Base-by-base conservation (phyloP, 2,113 vertebrate species). In the Nothoprocta pentlandii region DNA sequence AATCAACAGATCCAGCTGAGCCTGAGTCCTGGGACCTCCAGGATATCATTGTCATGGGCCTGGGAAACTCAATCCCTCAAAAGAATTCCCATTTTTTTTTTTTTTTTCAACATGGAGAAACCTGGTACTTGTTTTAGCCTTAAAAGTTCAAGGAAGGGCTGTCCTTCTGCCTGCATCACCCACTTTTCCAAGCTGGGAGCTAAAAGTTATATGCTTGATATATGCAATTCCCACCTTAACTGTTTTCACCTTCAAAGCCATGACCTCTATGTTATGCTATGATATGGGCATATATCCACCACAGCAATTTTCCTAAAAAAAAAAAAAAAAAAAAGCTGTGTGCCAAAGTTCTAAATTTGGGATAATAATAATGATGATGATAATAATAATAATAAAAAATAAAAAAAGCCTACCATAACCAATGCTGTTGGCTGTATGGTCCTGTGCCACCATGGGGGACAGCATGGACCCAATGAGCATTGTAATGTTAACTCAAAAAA, bases 251-350 rank as follows among this genome's bases (percentile, higher is more conserved):
- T 19, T 12, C 25, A 22, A 39, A 34, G 16, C 13, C 47, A 23
- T 34, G 32, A 13, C 39, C 6, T 2, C 2, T 8, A 34, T 8
- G 54, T 10, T 0, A 0, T 16, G 19, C 53, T 3, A n/a, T n/a
- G 9, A 28, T 16, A 58, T 19, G 30, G 54, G 28, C 54, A 58
- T 30, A 17, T 58, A 32, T 30, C 54, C 28, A 32, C 28, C 4
- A 9, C 16, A 17, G 54, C 32, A 10, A 17, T 32, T 32, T 58
- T 58, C 54, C 54, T 58, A 16, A 8, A 58, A 32, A 32, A 58
- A 17, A 16, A 30, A 34, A 34, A 39, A 39, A 39, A 39, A 39
- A 39, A 39, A 39, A 39, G 28, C 9, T 2, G 6, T 12, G 3
- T 67, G 80, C 59, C 59, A 25, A 73, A 32, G 46, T 1, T 63